These are phyloP conservation scores for Drosophila melanica DNA, from an alignment of 1,140 invertebrate genomes.

Conservation along the genomic window DNA sequence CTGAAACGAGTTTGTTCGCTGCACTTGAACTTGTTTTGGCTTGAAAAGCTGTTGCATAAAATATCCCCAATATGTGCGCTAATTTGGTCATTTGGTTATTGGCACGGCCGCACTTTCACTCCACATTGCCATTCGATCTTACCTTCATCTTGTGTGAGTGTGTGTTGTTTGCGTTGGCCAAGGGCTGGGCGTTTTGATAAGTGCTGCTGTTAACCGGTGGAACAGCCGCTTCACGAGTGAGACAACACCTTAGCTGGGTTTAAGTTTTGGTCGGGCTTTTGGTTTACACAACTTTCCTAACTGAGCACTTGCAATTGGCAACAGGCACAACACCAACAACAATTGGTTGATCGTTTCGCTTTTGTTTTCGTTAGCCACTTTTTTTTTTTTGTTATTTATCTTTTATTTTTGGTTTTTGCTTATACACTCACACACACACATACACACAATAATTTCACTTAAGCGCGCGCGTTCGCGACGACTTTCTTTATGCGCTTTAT, in stretches of 20 bases:
- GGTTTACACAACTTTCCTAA: conserved; percentile 62
- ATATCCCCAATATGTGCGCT: conserved; percentile 20
- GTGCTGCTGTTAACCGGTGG: conserved; percentile 57
- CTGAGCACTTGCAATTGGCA: conserved; percentile 62
- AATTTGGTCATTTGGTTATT: conserved; percentile 56
- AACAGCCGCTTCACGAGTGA: conserved; percentile 25
- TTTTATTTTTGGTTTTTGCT: conserved; percentile 11
- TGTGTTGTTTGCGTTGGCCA: conserved; percentile 19
- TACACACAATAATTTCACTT: conserved; percentile 57
- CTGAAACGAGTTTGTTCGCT: conserved; percentile 63
- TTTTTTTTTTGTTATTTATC: conserved; percentile 43
- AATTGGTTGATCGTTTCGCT: conserved; percentile 49
- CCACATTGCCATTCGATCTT: conserved; percentile 34
- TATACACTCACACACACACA: neutral
- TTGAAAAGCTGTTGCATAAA: conserved; percentile 68
- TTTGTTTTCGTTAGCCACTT: conserved; percentile 38
- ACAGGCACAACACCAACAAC: conserved; percentile 8
- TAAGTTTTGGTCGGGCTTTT: conserved; percentile 7
- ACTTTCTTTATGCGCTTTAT: conserved; percentile 74
- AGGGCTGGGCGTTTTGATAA: conserved; percentile 52
- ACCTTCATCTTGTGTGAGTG: conserved; percentile 60
- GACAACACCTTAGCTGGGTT: neutral
- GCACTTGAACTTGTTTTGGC: conserved; percentile 73
- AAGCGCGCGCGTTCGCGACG: conserved; percentile 54
- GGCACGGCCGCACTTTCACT: conserved; percentile 63